phyloP scores from a whole-genome alignment of 2,888 invertebrate genomes.

The Drosophila macrospina region DNA sequence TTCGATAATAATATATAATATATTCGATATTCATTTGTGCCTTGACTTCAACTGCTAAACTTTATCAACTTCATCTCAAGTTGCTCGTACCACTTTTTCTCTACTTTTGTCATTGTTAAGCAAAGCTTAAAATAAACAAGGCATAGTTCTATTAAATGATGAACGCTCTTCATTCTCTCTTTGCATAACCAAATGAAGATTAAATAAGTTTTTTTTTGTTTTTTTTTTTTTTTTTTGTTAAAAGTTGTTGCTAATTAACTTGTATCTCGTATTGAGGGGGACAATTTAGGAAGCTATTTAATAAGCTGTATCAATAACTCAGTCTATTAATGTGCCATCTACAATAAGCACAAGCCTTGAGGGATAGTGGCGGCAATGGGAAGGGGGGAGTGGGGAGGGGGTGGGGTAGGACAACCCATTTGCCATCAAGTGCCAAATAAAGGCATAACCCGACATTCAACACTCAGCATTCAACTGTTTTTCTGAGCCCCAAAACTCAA shows the following conservation, averaged over 20 bases:
- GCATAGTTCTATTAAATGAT: neutral
- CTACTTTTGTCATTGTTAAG: neutral
- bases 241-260: conserved; percentile 49
- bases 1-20: no score
- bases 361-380: neutral
- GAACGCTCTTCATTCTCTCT: neutral
- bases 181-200: conserved; percentile 6
- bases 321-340: conserved; percentile 45
- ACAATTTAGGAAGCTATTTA: conserved; percentile 24
- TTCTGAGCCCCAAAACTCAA: conserved; percentile 19
- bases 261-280: conserved; percentile 7
- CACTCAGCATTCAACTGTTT: conserved; percentile 38
- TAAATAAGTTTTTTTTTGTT: conserved; percentile 10
- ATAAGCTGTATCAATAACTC: conserved; percentile 51
- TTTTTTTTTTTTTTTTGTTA: no score
- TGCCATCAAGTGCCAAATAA: conserved; percentile 72
- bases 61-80: no score
- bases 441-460: conserved; percentile 71
- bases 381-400: neutral
- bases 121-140: neutral
- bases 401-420: conserved; percentile 41
- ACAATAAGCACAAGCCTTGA: conserved; percentile 24
- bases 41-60: no score
- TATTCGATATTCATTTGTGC: no score
- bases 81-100: no score